Conservation (phyloP, 2,888 invertebrate species). For the Tupiocoris notatus region DNA sequence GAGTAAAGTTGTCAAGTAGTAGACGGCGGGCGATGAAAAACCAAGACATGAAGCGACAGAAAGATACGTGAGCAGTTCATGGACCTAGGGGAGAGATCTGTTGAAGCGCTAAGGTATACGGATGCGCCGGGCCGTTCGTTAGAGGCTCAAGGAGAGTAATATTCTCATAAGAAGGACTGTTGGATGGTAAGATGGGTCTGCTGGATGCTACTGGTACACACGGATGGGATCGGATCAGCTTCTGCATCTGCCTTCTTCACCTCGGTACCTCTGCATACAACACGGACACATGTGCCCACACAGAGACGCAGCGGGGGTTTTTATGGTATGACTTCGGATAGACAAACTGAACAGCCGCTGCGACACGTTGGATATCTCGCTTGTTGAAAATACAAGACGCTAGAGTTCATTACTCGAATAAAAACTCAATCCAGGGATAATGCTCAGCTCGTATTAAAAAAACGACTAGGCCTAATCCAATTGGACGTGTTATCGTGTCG, state of each 20-base stretch:
- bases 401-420: no score
- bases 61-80: background rate
- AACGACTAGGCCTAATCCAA: no score
- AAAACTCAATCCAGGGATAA: no score
- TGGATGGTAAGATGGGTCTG: background rate
- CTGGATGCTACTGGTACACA: no score
- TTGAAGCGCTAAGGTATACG: background rate
- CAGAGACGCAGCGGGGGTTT: background rate
- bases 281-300: background rate
- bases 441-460: no score
- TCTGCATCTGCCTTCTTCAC: background rate
- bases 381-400: no score
- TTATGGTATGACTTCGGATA: background rate
- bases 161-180: background rate
- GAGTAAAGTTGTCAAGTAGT: no score
- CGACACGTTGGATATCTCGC: no score
- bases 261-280: no score
- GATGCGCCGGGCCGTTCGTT: background rate
- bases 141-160: background rate
- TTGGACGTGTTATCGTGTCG: no score
- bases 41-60: background rate
- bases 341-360: background rate
- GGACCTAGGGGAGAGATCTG: background rate
- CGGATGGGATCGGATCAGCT: background rate
- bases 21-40: background rate